phyloP scores from a whole-genome alignment of 2,888 invertebrate species.

The Elmis aenea region DNA sequence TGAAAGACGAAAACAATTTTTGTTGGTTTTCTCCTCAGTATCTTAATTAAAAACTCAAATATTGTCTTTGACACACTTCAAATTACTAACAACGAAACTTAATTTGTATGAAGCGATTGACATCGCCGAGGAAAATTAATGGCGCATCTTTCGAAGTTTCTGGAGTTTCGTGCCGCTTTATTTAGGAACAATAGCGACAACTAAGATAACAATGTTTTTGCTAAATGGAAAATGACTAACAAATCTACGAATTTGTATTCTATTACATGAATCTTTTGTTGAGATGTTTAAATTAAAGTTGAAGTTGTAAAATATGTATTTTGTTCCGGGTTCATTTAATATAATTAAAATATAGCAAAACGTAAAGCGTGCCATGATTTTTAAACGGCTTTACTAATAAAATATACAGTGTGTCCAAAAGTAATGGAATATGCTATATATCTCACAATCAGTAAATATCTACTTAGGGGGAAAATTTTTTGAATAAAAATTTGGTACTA shows the following conservation, averaged over 20 bases:
- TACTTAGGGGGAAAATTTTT: no score
- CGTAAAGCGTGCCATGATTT: no score
- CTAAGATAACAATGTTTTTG: conserved; percentile 6
- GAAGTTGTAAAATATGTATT: no score
- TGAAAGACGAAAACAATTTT: conserved; percentile 1
- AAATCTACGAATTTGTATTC: conserved; percentile 1
- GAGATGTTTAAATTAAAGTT: no score
- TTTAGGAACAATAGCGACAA: conserved; percentile 4
- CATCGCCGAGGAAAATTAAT: conserved; percentile 7
- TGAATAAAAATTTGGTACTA: no score
- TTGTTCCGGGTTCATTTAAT: no score
- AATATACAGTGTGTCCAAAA: no score
- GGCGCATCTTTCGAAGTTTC: conserved; percentile 3
- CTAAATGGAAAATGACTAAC: background rate
- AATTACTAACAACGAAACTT: conserved; percentile 7
- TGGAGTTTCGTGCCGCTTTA: background rate
- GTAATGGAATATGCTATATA: no score
- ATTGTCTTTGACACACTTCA: conserved; percentile 7
- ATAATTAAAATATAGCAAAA: no score
- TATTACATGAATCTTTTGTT: no score
- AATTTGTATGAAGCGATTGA: conserved; percentile 5
- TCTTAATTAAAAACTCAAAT: conserved; percentile 10
- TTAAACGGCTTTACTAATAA: no score
- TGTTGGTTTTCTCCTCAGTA: conserved; percentile 2
- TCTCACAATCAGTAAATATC: no score